A percentile compares a stretch with the other conserved stretches of the same genome.
Evolutionary conservation across 2,888 invertebrate genomes (phyloP).

Genomic region (Sphaerophoria rueppellii): DNA sequence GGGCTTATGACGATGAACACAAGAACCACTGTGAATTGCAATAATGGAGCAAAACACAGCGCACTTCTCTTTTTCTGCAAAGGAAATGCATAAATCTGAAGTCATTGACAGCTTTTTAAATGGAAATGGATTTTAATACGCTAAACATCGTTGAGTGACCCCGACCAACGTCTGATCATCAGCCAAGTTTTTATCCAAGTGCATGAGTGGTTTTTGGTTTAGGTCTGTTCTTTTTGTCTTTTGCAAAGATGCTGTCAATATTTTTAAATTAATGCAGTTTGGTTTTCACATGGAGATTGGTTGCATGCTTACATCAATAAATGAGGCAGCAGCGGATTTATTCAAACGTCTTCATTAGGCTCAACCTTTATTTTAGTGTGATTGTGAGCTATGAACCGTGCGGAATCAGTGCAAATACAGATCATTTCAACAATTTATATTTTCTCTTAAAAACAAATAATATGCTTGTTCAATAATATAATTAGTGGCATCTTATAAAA

Average conservation of each 20-base stretch:
- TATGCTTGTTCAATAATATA: no score
- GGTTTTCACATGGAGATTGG: not conserved
- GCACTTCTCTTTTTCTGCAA: constrained; percentile 23
- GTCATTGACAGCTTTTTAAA: constrained; percentile 69
- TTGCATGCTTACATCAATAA: not conserved
- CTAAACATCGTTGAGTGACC: constrained; percentile 5
- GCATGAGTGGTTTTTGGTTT: not conserved
- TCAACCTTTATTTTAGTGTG: no score
- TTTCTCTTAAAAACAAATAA: no score
- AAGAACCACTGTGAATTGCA: constrained; percentile 1
- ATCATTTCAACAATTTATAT: no score
- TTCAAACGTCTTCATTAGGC: no score
- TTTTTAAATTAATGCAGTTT: constrained; percentile 34
- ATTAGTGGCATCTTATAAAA: no score
- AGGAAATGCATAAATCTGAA: constrained; percentile 67
- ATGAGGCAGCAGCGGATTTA: no score
- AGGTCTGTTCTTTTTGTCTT: not conserved
- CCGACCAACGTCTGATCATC: not conserved
- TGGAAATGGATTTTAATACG: constrained; percentile 65
- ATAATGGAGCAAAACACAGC: constrained; percentile 18
- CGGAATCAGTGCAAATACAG: no score
- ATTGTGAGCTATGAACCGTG: no score
- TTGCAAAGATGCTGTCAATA: constrained; percentile 9
- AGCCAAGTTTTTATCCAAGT: not conserved
- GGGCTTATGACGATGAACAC: no score